Percentiles rank a stretch among this genome's conserved stretches.
Evolutionary conservation across 2,888 invertebrate genomes (phyloP).

Genomic region (Nasonia oneida): DNA sequence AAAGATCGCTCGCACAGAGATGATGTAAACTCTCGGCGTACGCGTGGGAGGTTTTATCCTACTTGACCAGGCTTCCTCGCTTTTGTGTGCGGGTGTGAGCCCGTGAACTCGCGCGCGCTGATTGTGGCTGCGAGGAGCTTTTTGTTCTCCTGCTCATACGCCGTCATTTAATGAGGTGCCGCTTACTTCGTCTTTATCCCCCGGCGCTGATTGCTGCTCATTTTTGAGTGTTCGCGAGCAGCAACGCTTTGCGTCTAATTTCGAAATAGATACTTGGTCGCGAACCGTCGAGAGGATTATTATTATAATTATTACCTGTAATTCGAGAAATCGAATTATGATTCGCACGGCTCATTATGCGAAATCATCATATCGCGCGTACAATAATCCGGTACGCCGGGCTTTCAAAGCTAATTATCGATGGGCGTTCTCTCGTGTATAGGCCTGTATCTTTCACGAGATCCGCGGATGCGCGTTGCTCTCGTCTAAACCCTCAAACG

Average conservation of each 20-base stretch:
- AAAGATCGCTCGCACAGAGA: not conserved
- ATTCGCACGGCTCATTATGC: not conserved
- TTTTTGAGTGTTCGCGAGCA: not conserved
- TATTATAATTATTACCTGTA: too few relatives aligned
- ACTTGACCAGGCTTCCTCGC: slow-evolving; percentile 21
- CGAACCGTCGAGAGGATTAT: not conserved
- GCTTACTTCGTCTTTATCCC: not conserved
- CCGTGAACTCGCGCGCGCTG: slow-evolving; percentile 2
- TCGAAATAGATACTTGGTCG: not conserved
- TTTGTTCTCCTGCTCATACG: not conserved
- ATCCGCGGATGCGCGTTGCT: not conserved
- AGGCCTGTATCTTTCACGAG: not conserved
- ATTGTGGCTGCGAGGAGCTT: not conserved
- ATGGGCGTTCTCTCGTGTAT: not conserved
- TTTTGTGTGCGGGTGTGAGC: not conserved
- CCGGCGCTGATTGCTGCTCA: slow-evolving; percentile 1
- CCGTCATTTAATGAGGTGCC: slow-evolving; percentile 3
- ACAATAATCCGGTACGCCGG: not conserved
- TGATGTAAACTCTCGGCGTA: slow-evolving; percentile 6
- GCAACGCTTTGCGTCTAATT: not conserved
- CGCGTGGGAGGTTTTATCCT: not conserved
- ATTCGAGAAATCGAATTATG: not conserved
- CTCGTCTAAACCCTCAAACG: slow-evolving; percentile 27
- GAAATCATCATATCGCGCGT: not conserved
- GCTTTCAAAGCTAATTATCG: slow-evolving; percentile 56